A percentile compares a stretch with the other conserved stretches of the same genome.
These are phyloP conservation scores for Pristiophorus japonicus DNA, from an alignment of 2,113 vertebrate species.

Conservation along the genomic window DNA sequence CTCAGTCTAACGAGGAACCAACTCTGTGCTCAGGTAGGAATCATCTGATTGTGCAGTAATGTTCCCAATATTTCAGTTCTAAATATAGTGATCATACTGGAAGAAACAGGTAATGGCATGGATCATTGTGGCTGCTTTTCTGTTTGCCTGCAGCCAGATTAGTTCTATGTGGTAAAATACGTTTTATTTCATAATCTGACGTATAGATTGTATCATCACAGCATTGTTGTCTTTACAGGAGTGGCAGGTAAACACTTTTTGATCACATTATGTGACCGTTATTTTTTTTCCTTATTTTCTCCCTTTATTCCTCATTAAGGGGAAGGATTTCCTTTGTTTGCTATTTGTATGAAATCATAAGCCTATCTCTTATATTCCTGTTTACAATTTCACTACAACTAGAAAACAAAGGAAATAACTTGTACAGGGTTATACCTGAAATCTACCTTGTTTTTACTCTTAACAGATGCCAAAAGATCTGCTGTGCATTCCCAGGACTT, in stretches of 20 bases:
- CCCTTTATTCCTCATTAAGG: not conserved
- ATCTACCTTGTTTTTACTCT: not conserved
- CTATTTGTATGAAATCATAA: not conserved
- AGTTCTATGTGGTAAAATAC: not conserved
- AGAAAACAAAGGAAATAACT: not conserved
- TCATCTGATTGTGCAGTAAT: not conserved
- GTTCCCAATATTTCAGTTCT: not conserved
- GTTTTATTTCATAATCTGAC: not conserved
- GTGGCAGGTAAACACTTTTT: not conserved
- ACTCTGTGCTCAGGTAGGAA: not conserved
- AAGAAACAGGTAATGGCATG: not conserved
- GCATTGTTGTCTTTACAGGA: not conserved
- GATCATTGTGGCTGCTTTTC: no score
- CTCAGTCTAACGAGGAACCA: not conserved
- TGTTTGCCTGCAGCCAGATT: not conserved
- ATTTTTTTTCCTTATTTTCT: not conserved
- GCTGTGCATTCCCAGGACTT: not conserved
- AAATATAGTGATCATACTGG: not conserved
- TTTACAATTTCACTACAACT: not conserved
- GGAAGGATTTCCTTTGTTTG: not conserved
- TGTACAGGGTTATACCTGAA: not conserved
- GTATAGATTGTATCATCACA: not conserved
- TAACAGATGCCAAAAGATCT: not conserved
- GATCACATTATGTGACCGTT: not conserved
- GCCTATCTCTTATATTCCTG: not conserved